Base-by-base conservation (phyloP, 2,797 vertebrate species). In the Eutrigla gurnardus region DNA sequence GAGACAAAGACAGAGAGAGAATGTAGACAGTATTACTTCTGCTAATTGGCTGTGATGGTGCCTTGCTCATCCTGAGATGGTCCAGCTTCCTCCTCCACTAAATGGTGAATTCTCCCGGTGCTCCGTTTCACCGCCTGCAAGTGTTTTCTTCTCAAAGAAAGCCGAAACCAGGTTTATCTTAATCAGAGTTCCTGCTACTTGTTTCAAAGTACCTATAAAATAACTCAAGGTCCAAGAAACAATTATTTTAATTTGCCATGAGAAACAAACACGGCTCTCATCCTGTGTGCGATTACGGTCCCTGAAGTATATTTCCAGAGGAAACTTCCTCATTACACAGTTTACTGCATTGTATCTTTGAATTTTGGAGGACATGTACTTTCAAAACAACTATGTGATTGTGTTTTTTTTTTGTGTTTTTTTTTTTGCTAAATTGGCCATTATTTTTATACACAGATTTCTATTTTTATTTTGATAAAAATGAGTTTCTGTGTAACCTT, bases 211-310 rank as follows among this genome's bases (percentile, higher is more conserved):
- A 80, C 73, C 66, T 61, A 65, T 84, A 81, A 84, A 91, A 85
- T 66, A 83, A 85, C 57, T 79, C 90, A 91, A 90, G 91, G 89
- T 87, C 84, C 81, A 79, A 78, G 71, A 86, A 86, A 86, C 83
- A 89, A 89, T 88, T 90, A 86, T 87, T 81, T 86, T 62, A 81
- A 74, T 77, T 83, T 36, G 67, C n/a, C 70, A 71, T 52, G 49
- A 89, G 77, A 83, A 85, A 79, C 69, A 86, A 87, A 84, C 77
- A 78, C n/a, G 33, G 77, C 58, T 53, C 77, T 72, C 59, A 67
- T 62, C 66, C 37, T 3, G 17, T 71, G 77, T 73, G 61, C 11
- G 7, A 45, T 57, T 70, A 39, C 32, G 33, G 33, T 86, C 86
- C 82, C 86, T 49, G 37, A 75, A 84, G 85, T 77, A 81, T 83